phyloP scores from a whole-genome alignment of 2,888 invertebrate species.

The Harpalus rufipes region DNA sequence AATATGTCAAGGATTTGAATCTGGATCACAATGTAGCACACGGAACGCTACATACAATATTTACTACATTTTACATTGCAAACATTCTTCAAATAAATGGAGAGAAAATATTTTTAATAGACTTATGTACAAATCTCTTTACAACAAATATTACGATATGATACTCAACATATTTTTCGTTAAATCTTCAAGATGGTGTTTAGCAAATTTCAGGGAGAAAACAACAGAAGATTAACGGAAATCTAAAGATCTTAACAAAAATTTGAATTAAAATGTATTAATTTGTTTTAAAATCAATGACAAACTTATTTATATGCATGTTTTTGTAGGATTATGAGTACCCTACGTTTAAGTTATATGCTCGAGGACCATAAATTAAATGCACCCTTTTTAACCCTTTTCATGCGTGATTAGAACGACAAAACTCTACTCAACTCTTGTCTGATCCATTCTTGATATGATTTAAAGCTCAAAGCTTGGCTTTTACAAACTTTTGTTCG shows the following conservation, averaged over 20 bases:
- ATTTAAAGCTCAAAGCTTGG: constrained; percentile 11
- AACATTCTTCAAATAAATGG: not conserved
- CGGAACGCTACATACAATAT: not conserved
- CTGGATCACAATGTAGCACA: constrained; percentile 3
- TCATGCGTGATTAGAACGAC: constrained; percentile 53
- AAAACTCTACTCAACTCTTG: constrained; percentile 24
- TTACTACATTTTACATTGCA: not conserved
- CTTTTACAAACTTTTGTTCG: constrained; percentile 36
- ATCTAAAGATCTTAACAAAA: no score
- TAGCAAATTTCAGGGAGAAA: no score
- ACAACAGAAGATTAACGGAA: no score
- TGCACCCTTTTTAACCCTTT: constrained; percentile 52
- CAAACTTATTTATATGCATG: no score
- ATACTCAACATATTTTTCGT: no score
- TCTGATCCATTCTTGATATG: constrained; percentile 23
- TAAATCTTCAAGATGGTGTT: no score
- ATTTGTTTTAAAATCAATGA: no score
- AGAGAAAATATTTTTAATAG: no score
- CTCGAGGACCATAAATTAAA: constrained; percentile 24
- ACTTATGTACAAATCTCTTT: no score
- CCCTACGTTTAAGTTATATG: not conserved
- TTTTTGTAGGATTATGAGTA: not conserved
- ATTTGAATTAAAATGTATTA: no score
- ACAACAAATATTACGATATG: no score
- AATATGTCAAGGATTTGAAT: constrained; percentile 28